Percentiles rank a stretch among this genome's conserved stretches.
Conservation (phyloP, 2,113 vertebrate species). For the Bubo bubo region DNA sequence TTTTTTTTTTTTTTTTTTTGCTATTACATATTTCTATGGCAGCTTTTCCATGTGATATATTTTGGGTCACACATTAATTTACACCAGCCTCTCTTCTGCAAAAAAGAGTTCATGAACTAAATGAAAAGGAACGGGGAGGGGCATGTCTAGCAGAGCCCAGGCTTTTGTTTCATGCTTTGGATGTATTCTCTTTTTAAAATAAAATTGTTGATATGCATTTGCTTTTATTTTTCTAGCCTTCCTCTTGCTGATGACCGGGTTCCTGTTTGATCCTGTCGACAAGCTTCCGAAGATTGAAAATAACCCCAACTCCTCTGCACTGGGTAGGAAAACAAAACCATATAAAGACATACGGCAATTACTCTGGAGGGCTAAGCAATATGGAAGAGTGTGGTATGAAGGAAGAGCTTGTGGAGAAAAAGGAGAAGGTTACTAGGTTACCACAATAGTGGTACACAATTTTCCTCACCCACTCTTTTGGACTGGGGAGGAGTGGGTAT, state of each 20-base stretch:
- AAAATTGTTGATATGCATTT: conserved; percentile 50
- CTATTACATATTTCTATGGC: conserved; percentile 11
- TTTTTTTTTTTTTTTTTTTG: background rate
- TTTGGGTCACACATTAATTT: conserved; percentile 65
- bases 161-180: conserved; percentile 63
- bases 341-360: background rate
- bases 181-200: conserved; percentile 45
- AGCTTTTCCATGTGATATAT: conserved; percentile 11
- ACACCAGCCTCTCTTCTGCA: conserved; percentile 57
- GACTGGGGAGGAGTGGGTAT: background rate
- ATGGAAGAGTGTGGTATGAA: background rate
- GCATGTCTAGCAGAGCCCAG: conserved; percentile 34
- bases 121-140: background rate
- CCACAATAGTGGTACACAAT: background rate
- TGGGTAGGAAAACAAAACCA: conserved; percentile 64
- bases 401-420: background rate
- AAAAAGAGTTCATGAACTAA: conserved; percentile 52
- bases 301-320: conserved; percentile 31
- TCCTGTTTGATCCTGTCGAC: conserved; percentile 70
- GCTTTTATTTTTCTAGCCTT: conserved; percentile 65
- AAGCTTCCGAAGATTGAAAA: conserved; percentile 62
- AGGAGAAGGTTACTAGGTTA: conserved; percentile 42
- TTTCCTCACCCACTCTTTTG: conserved; percentile 11
- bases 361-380: background rate
- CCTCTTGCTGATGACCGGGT: conserved; percentile 63